Conservation (phyloP, 1,140 invertebrate genomes). For the Lordiphosa mommai region DNA sequence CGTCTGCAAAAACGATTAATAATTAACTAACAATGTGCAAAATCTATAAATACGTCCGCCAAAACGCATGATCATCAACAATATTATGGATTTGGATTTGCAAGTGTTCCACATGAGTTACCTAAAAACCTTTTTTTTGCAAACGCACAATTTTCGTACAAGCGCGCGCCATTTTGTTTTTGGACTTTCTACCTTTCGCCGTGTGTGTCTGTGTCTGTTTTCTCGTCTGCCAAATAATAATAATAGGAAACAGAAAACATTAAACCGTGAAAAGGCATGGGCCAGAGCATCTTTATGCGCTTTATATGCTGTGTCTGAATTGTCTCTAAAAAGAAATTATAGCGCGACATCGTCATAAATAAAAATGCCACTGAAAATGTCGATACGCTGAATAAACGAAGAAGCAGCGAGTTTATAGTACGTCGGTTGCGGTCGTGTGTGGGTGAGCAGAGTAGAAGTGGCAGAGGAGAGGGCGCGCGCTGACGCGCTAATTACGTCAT, state of each 20-base stretch:
- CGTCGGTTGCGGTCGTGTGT: conserved; percentile 54
- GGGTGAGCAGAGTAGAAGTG: conserved; percentile 24
- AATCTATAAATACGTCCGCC: conserved; percentile 13
- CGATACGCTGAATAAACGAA: conserved; percentile 75
- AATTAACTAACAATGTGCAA: conserved; percentile 21
- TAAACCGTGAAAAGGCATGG: conserved; percentile 36
- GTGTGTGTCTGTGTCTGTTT: conserved; percentile 30
- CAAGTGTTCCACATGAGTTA: conserved; percentile 1
- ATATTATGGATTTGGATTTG: not conserved
- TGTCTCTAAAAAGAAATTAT: conserved; percentile 33
- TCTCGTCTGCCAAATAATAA: conserved; percentile 53
- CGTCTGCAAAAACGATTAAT: too few species aligned
- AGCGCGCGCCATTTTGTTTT: conserved; percentile 73
- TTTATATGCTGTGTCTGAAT: conserved; percentile 25
- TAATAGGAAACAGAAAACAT: conserved; percentile 30
- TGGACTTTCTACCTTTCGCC: conserved; percentile 51
- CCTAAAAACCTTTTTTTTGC: conserved; percentile 35
- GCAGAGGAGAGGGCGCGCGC: not conserved
- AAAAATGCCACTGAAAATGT: conserved; percentile 75
- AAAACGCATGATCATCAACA: conserved; percentile 4
- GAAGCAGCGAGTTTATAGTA: conserved; percentile 64
- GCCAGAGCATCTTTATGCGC: conserved; percentile 4
- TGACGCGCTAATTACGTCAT: conserved; percentile 75
- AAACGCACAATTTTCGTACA: conserved; percentile 48
- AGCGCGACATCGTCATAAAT: conserved; percentile 52